These are phyloP conservation scores for Leucozona laternaria DNA, from an alignment of 2,888 invertebrate genomes.

Conservation along the genomic window DNA sequence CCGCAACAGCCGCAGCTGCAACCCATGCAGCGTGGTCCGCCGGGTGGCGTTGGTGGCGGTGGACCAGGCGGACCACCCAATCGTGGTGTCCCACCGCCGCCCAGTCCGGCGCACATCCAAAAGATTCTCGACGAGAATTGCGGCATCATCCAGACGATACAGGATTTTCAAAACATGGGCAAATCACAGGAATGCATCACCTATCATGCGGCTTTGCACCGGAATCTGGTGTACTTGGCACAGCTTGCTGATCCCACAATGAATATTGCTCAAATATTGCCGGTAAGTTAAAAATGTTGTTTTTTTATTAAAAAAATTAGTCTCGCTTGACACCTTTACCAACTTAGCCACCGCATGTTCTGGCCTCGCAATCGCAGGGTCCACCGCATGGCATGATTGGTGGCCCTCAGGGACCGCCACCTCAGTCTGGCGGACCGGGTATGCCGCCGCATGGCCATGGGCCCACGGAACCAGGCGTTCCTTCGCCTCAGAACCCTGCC, in stretches of 20 bases:
- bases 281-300: slow-evolving; percentile 86
- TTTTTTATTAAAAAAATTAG: too few relatives aligned
- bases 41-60: slow-evolving; percentile 76
- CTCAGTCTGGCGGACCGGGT: slow-evolving; percentile 81
- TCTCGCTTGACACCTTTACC: background rate
- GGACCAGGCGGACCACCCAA: slow-evolving; percentile 82
- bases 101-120: slow-evolving; percentile 93
- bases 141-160: slow-evolving; percentile 97
- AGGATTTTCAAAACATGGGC: slow-evolving; percentile 98
- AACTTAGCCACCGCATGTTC: slow-evolving; percentile 86
- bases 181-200: slow-evolving; percentile 96
- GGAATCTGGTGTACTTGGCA: slow-evolving; percentile 97
- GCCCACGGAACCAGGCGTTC: slow-evolving; percentile 76
- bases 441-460: slow-evolving; percentile 83
- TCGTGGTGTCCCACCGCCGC: slow-evolving; percentile 87
- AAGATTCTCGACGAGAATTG: slow-evolving; percentile 99
- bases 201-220: slow-evolving; percentile 96
- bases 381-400: slow-evolving; percentile 82
- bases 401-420: slow-evolving; percentile 76
- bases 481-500: slow-evolving; percentile 76
- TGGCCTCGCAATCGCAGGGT: slow-evolving; percentile 83
- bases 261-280: slow-evolving; percentile 94
- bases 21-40: slow-evolving; percentile 79
- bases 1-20: slow-evolving; percentile 77
- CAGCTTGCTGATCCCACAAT: slow-evolving; percentile 98